Conservation (phyloP, 1,140 invertebrate genomes). For the Camponotus vicinus region DNA sequence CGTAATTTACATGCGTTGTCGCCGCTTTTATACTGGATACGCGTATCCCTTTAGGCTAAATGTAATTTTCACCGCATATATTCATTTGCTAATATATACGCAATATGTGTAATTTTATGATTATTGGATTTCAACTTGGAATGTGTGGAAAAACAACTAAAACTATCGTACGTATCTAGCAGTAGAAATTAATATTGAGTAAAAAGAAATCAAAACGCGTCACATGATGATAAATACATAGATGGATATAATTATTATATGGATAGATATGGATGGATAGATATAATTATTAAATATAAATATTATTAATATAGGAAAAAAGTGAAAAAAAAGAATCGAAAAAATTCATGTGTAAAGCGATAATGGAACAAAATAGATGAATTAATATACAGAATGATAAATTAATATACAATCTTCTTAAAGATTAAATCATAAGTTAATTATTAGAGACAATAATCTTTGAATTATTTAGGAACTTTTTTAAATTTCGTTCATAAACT, state of each 20-base stretch:
- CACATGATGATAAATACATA: neutral
- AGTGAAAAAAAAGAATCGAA: neutral
- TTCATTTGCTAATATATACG: neutral
- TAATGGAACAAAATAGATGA: neutral
- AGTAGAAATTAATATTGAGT: neutral
- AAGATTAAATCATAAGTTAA: neutral
- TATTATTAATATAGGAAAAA: conserved; percentile 14
- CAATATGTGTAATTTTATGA: conserved; percentile 30
- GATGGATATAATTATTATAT: neutral
- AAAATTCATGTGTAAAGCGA: neutral
- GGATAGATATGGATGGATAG: no score
- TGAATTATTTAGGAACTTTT: neutral
- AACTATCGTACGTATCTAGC: neutral
- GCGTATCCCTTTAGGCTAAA: neutral
- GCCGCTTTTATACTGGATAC: neutral
- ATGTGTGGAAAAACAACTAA: conserved; percentile 17
- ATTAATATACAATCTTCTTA: neutral
- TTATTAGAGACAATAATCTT: neutral
- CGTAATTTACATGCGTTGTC: conserved; percentile 4
- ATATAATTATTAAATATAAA: conserved; percentile 19
- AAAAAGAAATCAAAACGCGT: conserved; percentile 23
- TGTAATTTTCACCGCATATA: conserved; percentile 25
- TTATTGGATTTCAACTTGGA: conserved; percentile 1
- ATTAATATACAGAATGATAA: neutral
- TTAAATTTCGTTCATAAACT: neutral